A percentile compares a stretch with the other conserved stretches of the same genome.
These are phyloP conservation scores for Heterotilapia buettikoferi DNA, from an alignment of 2,113 vertebrate genomes.

Conservation along the genomic window DNA sequence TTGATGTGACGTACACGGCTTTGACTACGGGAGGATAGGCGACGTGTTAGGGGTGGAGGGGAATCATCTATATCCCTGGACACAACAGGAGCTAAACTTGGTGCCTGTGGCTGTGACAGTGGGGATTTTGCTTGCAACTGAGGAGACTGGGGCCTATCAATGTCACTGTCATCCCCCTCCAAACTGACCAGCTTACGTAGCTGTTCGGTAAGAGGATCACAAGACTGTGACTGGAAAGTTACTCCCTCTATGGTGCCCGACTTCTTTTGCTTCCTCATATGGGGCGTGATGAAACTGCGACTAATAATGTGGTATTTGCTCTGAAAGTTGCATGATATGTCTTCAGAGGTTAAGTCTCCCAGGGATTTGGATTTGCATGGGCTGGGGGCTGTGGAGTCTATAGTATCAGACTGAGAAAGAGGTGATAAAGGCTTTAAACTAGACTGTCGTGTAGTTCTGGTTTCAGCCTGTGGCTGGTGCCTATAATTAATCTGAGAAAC, in stretches of 20 bases:
- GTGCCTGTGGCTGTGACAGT: not conserved
- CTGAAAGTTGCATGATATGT: conserved; percentile 94
- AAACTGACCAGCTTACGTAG: conserved; percentile 84
- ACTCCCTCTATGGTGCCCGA: conserved; percentile 18
- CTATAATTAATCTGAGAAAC: not conserved
- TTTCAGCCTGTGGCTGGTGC: not conserved
- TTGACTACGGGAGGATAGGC: conserved; percentile 91
- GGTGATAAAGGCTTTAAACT: not conserved
- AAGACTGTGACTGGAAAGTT: conserved; percentile 58
- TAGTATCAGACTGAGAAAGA: not conserved
- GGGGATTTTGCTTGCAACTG: not conserved
- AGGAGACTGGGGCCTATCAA: not conserved
- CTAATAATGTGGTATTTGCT: conserved; percentile 96
- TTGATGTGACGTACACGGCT: conserved; percentile 94
- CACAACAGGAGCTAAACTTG: not conserved
- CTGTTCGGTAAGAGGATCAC: conserved; percentile 85
- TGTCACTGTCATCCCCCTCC: conserved; percentile 78
- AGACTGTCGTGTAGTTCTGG: conserved; percentile 1
- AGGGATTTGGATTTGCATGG: conserved; percentile 94
- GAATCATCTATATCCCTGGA: conserved; percentile 61
- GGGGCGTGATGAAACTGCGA: conserved; percentile 83
- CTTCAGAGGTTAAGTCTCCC: conserved; percentile 94
- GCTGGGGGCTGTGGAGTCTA: conserved; percentile 55
- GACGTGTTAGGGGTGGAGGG: conserved; percentile 80
- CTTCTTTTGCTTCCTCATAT: conserved; percentile 69